Evolutionary conservation across 2,797 vertebrate species (phyloP), one percentile per base, ranked within the genome.

Genomic region (Pseudopleuronectes americanus): DNA sequence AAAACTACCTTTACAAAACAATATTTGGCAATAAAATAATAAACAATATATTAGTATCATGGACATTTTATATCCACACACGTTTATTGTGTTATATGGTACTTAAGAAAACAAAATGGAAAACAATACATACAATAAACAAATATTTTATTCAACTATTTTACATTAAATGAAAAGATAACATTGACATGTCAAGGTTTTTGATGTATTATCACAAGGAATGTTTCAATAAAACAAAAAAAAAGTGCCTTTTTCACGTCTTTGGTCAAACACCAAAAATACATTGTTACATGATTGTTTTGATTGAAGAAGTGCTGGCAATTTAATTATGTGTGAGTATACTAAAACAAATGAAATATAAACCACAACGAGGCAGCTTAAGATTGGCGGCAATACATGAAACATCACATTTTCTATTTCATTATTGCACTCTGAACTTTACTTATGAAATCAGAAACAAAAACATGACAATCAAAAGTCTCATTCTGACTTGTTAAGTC

Each of bases 401-500:
- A 19, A 45, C 17, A 7, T 45, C 16, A 19, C 43, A 45, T 19
- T 45, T 45, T 45, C 43, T 45, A 16, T 45, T 49, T 74, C 55
- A 70, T 62, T 72, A 69, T 57, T 58, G 13, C 62, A 77, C 68
- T 57, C 4, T 38, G 52, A 28, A 56, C 14, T 47, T 69, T 49
- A 24, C 57, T 38, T 28, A 22, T 36, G 47, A 45, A 7, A n/a
- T 21, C 3, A 57, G 7, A 61, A 59, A 57, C 13, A 56, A 67
- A 77, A 79, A 56, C 51, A 66, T 48, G 3, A 64, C 9, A 13
- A 60, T 53, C 8, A 23, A 58, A 31, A 75, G 2, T 33, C 4
- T 57, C 88, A 43, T 52, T 91, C 89, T 64, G 88, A 90, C 87
- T 83, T 75, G 1, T 57, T 3, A 76, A 85, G 87, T 80, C 88